Percentiles rank a stretch among this genome's conserved stretches.
phyloP scores from a whole-genome alignment of 2,113 vertebrate species.

The Marmota monax region DNA sequence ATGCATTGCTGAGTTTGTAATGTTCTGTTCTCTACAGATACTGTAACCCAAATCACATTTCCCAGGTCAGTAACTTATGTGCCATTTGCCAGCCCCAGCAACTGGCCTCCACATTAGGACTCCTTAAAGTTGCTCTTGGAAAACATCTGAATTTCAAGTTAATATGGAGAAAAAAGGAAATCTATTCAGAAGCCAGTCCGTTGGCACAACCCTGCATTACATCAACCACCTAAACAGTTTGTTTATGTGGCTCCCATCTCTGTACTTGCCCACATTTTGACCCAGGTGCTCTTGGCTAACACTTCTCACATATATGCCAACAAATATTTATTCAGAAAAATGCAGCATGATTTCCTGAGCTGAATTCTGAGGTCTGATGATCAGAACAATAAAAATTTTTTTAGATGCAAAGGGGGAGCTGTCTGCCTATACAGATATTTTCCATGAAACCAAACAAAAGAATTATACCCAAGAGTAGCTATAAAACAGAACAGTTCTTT shows the following conservation, averaged over 20 bases:
- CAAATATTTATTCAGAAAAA: background rate
- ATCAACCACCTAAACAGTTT: background rate
- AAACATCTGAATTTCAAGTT: background rate
- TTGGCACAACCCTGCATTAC: rapidly evolving
- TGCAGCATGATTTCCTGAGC: background rate
- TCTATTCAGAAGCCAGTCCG: constrained; percentile 41
- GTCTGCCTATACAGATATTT: background rate
- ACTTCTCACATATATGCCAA: background rate
- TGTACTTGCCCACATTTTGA: background rate
- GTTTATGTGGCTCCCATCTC: rapidly evolving
- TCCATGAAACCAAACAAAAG: constrained; percentile 45
- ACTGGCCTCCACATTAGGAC: background rate
- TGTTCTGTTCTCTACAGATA: constrained; percentile 8
- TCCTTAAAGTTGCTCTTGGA: constrained; percentile 42
- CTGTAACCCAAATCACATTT: constrained; percentile 57
- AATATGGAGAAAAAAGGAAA: constrained; percentile 60
- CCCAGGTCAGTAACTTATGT: background rate
- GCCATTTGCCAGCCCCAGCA: constrained; percentile 38
- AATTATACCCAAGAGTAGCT: background rate
- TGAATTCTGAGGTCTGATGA: background rate
- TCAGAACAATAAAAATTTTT: background rate
- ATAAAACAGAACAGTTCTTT: background rate
- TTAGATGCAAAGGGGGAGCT: background rate
- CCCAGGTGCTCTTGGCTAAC: background rate
- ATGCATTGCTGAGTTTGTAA: background rate